These are phyloP conservation scores for Melanocharis versteri DNA, from an alignment of 2,113 vertebrate genomes.

Conservation along the genomic window DNA sequence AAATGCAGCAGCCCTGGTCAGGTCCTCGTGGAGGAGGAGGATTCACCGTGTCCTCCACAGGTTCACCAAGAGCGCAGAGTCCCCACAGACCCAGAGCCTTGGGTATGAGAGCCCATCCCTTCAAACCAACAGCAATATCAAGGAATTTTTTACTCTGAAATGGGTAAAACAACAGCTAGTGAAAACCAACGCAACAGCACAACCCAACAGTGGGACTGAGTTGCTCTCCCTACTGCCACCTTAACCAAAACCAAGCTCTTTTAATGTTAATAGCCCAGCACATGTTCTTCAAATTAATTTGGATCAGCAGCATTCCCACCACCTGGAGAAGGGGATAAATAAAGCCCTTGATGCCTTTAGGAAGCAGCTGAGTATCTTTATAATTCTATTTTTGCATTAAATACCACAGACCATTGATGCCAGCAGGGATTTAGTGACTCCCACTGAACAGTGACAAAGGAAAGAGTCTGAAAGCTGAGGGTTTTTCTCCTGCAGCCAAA, in stretches of 20 bases:
- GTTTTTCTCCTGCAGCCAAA: accelerated
- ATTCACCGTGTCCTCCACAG: accelerated
- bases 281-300: neutral
- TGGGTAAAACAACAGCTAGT: accelerated
- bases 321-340: neutral
- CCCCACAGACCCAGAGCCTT: neutral
- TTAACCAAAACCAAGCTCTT: neutral
- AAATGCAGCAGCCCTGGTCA: neutral
- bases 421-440: neutral
- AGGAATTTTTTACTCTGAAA: neutral
- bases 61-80: accelerated
- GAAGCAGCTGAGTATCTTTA: neutral
- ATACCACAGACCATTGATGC: neutral
- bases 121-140: neutral
- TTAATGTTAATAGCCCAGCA: neutral
- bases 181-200: neutral
- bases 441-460: neutral
- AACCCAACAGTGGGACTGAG: neutral
- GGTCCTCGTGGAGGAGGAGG: neutral
- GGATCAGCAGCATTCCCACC: neutral
- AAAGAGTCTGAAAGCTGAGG: neutral
- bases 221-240: neutral
- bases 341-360: neutral
- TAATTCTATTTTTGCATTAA: neutral
- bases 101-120: neutral